Evolutionary conservation across 2,113 vertebrate genomes (phyloP), one percentile per base, ranked within the genome.

Genomic region (Gymnarchus niloticus): DNA sequence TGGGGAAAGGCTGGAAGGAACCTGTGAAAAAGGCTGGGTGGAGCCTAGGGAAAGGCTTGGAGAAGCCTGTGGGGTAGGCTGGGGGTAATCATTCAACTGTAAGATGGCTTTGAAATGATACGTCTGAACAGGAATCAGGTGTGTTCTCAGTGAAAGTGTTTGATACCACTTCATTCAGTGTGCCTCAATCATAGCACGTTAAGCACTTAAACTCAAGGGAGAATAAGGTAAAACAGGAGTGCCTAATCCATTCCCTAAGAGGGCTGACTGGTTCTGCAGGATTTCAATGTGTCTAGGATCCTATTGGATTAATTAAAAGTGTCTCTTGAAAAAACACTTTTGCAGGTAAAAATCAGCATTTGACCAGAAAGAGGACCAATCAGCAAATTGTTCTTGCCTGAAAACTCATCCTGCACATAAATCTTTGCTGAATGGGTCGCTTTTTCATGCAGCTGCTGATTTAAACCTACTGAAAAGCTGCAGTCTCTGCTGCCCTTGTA

Each of bases 271-370:
- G 52, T 54, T 54, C 6, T 54, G 76, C 37, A n/a, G 44, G 44
- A 46, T 78, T 78, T 19, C 8, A 4, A 14, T 78, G 76, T 9
- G 44, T 48, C 73, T n/a, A 48, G 21, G 0, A 14, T 78, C 23
- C n/a, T 21, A 78, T 21, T 78, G 37, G 76, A 78, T 78, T 78
- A 78, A 78, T 78, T 48, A 78, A 78, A 78, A 10, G 37, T 8
- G 46, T 46, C 44, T n/a, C 41, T 78, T 48, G 9, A 48, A 78
- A 77, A 44, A 78, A n/a, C 76, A 48, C 8, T 78, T 61, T 48
- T 78, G 37, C 41, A 46, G 76, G 76, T 48, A 48, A 78, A 78
- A 46, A 78, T 78, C 41, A 48, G 76, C 76, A 7, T 44, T 41
- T 48, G 44, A 48, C 41, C 76, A 1, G 19, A 78, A 48, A 78